Percentiles rank a stretch among this genome's conserved stretches.
phyloP scores from a whole-genome alignment of 2,888 invertebrate species.

The Scaptomyza reducta region DNA sequence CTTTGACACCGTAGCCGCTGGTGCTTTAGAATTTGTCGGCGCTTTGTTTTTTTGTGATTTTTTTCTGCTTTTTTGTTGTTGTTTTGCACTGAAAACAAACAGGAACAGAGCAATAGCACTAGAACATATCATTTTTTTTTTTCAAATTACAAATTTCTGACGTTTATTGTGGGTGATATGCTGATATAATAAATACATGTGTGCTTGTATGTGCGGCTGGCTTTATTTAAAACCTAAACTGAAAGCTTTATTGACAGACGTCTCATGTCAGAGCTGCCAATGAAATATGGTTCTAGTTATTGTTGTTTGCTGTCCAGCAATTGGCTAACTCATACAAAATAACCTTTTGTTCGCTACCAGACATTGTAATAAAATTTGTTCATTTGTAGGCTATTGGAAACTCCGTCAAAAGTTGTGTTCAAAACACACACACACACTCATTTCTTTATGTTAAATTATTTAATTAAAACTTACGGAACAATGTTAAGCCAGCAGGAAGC shows the following conservation, averaged over 20 bases:
- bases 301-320: constrained; percentile 27
- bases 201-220: constrained; percentile 16
- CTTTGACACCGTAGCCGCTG: constrained; percentile 66
- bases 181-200: constrained; percentile 2
- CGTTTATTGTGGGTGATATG: constrained; percentile 67
- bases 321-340: constrained; percentile 53
- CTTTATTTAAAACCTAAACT: constrained; percentile 53
- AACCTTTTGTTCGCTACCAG: constrained; percentile 59
- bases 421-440: constrained; percentile 4
- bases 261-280: constrained; percentile 66
- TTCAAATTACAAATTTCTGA: constrained; percentile 71
- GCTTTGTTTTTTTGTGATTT: constrained; percentile 16
- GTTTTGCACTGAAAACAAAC: constrained; percentile 21
- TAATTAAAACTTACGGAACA: constrained; percentile 73
- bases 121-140: constrained; percentile 55
- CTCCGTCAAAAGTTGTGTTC: constrained; percentile 57
- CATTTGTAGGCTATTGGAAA: constrained; percentile 66
- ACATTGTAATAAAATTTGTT: constrained; percentile 51
- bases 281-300: constrained; percentile 63
- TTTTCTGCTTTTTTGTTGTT: constrained; percentile 6
- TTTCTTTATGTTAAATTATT: constrained; percentile 46
- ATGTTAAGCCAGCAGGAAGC: constrained; percentile 66
- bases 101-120: constrained; percentile 36
- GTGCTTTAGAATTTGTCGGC: constrained; percentile 44
- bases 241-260: constrained; percentile 72